Percentiles rank a stretch among this genome's conserved stretches.
Conservation (phyloP, 2,797 vertebrate genomes). For the Helarctos malayanus region DNA sequence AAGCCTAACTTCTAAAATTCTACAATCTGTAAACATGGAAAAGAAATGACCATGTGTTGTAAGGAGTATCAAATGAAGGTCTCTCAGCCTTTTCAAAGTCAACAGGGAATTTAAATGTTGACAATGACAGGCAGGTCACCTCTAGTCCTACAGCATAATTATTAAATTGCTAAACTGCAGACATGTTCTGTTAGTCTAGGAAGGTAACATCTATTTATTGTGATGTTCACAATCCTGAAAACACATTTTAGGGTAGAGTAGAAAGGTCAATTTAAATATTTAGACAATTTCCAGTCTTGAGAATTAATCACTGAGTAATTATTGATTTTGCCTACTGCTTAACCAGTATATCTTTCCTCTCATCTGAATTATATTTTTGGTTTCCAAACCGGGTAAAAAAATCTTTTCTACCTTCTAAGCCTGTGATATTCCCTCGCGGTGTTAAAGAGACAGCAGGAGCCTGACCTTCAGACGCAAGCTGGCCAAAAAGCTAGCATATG, state of each 20-base stretch:
- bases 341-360: not conserved
- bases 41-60: not conserved
- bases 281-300: not conserved
- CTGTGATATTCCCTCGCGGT: not conserved
- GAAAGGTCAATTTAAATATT: slow-evolving; percentile 62
- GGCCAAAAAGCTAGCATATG: not conserved
- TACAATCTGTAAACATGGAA: not conserved
- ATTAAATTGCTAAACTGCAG: not conserved
- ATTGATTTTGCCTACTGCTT: not conserved
- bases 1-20: not conserved
- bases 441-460: not conserved
- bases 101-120: not conserved
- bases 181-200: not conserved
- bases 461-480: not conserved
- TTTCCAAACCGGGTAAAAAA: not conserved
- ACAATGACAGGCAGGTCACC: not conserved
- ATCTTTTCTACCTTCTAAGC: not conserved
- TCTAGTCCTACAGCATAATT: not conserved
- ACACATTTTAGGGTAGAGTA: not conserved
- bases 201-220: not conserved
- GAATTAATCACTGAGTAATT: slow-evolving; percentile 36
- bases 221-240: not conserved
- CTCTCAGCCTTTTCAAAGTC: not conserved
- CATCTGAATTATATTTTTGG: slow-evolving; percentile 32
- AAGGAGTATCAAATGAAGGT: not conserved